Evolutionary conservation across 2,113 vertebrate genomes (phyloP).

Genomic region (Cinclus cinclus): DNA sequence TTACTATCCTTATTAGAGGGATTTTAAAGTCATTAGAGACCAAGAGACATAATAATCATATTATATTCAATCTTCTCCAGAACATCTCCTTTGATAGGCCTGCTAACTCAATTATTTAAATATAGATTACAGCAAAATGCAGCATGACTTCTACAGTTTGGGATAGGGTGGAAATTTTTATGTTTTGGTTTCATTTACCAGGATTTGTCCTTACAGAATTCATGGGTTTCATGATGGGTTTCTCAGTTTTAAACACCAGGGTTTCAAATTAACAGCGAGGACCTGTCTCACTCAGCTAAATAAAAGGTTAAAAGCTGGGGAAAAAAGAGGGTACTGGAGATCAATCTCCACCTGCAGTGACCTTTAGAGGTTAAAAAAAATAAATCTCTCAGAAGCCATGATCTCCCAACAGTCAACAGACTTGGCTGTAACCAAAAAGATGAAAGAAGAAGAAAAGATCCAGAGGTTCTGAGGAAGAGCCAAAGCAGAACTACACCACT

Average conservation of each 20-base stretch:
- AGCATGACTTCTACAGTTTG: not conserved
- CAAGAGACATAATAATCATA: constrained; percentile 41
- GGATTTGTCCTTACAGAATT: not conserved
- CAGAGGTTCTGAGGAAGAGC: not conserved
- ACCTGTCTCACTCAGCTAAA: not conserved
- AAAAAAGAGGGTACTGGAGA: not conserved
- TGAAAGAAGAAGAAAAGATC: not conserved
- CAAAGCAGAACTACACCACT: not conserved
- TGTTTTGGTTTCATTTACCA: not conserved
- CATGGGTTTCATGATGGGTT: not conserved
- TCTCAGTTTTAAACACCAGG: not conserved
- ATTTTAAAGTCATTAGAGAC: constrained; percentile 63
- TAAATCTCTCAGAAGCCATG: not conserved
- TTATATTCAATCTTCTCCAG: constrained; percentile 50
- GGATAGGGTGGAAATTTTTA: not conserved
- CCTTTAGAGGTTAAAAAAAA: not conserved
- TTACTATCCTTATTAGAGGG: constrained; percentile 52
- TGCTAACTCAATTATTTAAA: constrained; percentile 47
- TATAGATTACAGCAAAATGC: not conserved
- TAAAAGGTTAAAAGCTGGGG: not conserved
- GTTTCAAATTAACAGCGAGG: not conserved
- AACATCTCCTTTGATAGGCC: constrained; percentile 34
- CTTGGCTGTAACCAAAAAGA: not conserved
- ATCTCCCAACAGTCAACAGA: not conserved
- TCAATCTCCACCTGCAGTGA: not conserved